phyloP scores from a whole-genome alignment of 2,113 vertebrate genomes.

The Seriola aureovittata region DNA sequence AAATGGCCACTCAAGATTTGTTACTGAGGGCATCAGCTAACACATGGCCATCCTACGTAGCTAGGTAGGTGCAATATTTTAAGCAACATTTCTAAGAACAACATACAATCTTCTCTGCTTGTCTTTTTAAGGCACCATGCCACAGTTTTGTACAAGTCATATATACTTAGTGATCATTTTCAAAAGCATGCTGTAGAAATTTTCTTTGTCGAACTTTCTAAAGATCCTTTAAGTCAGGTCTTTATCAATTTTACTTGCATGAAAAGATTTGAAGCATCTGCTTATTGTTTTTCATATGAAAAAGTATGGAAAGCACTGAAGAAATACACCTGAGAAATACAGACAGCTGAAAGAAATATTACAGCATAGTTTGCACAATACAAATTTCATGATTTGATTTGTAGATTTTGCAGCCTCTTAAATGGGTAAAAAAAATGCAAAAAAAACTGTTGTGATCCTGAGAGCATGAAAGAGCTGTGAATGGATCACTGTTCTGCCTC shows the following conservation, averaged over 20 bases:
- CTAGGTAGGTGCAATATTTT: constrained; percentile 3
- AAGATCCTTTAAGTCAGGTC: background rate
- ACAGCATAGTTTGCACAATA: background rate
- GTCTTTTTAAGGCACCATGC: background rate
- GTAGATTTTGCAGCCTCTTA: background rate
- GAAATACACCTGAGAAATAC: background rate
- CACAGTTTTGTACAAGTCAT: background rate
- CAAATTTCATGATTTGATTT: background rate
- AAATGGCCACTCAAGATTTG: constrained; percentile 68
- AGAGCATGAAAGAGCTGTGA: background rate
- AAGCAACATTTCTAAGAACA: background rate
- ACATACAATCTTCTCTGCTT: background rate
- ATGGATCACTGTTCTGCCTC: constrained; percentile 16
- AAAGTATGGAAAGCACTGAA: background rate
- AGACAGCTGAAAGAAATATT: background rate
- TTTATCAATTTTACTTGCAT: background rate
- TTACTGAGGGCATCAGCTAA: constrained; percentile 74
- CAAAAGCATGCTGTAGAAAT: background rate
- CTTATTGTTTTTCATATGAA: background rate
- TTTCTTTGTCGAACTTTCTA: background rate
- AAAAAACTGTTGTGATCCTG: background rate
- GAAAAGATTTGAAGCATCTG: background rate
- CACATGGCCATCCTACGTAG: constrained; percentile 10
- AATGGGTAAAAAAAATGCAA: constrained; percentile 6
- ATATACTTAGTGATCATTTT: background rate